These are phyloP conservation scores for Sebastes vulpes DNA, from an alignment of 2,797 vertebrate species.

Conservation along the genomic window DNA sequence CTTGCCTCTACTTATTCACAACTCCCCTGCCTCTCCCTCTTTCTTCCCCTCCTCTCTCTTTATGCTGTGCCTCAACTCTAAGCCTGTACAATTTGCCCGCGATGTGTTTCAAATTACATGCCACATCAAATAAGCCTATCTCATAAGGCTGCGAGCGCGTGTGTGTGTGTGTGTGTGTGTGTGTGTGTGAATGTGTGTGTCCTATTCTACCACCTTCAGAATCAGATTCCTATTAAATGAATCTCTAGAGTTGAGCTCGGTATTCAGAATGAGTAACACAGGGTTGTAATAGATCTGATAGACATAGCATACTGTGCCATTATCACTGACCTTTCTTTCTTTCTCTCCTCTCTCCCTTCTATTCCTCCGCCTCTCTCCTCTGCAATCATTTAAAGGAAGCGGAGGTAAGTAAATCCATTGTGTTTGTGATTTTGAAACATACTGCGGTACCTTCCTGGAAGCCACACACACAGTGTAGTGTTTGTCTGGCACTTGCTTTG, in stretches of 20 bases:
- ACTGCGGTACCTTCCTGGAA: not conserved
- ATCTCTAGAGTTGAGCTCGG: slow-evolving; percentile 53
- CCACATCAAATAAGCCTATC: slow-evolving; percentile 74
- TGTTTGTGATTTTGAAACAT: slow-evolving; percentile 30
- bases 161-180: not conserved
- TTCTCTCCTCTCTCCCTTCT: slow-evolving; percentile 41
- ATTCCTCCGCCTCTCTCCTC: slow-evolving; percentile 55
- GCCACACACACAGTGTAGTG: not conserved
- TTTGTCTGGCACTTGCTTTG: slow-evolving; percentile 4
- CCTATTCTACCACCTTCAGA: slow-evolving; percentile 49
- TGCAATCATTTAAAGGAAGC: slow-evolving; percentile 93
- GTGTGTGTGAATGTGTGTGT: slow-evolving; percentile 24
- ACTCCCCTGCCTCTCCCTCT: not conserved
- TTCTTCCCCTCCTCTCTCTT: slow-evolving; percentile 1
- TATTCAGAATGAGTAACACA: slow-evolving; percentile 68
- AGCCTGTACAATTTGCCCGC: slow-evolving; percentile 60
- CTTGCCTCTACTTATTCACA: not conserved
- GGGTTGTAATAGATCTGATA: slow-evolving; percentile 64
- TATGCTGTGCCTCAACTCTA: slow-evolving; percentile 21
- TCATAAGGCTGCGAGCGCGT: slow-evolving; percentile 16
- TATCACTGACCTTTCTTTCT: slow-evolving; percentile 81
- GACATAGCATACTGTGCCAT: slow-evolving; percentile 57
- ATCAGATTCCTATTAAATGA: slow-evolving; percentile 64
- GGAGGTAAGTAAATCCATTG: slow-evolving; percentile 90
- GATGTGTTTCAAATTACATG: slow-evolving; percentile 78